Conservation (phyloP, 1,140 invertebrate genomes). For the Triops cancriformis region DNA sequence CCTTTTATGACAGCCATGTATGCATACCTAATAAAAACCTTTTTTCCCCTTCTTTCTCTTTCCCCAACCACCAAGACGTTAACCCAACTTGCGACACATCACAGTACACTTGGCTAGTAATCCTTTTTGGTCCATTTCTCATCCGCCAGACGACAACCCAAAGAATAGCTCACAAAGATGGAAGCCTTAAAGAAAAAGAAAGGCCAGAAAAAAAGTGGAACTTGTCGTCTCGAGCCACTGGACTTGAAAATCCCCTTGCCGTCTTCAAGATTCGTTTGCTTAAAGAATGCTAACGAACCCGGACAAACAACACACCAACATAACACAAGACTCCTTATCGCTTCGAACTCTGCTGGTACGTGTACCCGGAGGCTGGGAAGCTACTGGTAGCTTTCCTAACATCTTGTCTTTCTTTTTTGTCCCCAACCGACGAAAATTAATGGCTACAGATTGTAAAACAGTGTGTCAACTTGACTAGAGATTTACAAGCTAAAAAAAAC, state of each 20-base stretch:
- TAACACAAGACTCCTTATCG: not conserved
- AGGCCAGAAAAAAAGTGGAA: not conserved
- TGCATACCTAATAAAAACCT: too few species aligned
- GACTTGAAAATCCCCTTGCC: not conserved
- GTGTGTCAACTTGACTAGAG: not conserved
- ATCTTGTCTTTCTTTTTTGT: too few species aligned
- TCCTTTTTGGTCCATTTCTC: too few species aligned
- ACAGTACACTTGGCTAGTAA: too few species aligned
- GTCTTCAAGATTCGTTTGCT: not conserved
- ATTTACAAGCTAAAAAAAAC: not conserved
- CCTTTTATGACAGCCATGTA: too few species aligned
- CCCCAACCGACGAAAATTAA: not conserved
- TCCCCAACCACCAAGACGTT: too few species aligned
- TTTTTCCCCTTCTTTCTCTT: too few species aligned
- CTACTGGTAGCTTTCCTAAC: not conserved
- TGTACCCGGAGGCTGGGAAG: too few species aligned
- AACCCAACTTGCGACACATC: too few species aligned
- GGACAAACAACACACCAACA: not conserved
- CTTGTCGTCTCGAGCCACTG: not conserved
- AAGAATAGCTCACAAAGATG: too few species aligned
- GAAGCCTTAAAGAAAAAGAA: not conserved
- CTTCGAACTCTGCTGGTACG: too few species aligned
- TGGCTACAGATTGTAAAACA: slow-evolving; percentile 3
- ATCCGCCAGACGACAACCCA: too few species aligned
- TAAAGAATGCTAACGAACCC: slow-evolving; percentile 8